Percentiles rank a stretch among this genome's conserved stretches.
Evolutionary conservation across 2,888 invertebrate species (phyloP).

Genomic region (Portevinia maculata): DNA sequence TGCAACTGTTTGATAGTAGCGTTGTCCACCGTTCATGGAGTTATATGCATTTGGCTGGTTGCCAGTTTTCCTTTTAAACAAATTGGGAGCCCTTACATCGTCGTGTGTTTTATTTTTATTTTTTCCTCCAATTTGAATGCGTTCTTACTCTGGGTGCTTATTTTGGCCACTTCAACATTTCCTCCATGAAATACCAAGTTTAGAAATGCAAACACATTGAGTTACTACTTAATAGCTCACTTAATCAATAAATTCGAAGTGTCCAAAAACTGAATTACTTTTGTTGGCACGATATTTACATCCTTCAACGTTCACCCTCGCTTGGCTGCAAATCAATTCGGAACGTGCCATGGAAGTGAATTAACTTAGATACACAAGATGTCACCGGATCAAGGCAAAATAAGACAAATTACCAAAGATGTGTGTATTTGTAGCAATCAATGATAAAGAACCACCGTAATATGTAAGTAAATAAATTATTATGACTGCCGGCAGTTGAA

Average conservation of each 20-base stretch:
- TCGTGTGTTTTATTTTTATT: not conserved
- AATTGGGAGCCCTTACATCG: conserved; percentile 1
- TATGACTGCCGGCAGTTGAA: conserved; percentile 32
- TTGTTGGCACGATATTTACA: conserved; percentile 15
- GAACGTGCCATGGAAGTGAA: conserved; percentile 57
- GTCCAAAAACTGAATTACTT: conserved; percentile 12
- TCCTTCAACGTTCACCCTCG: conserved; percentile 25
- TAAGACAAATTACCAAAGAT: conserved; percentile 47
- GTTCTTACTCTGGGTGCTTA: not conserved
- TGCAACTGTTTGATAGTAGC: not conserved
- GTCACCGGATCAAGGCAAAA: conserved; percentile 29
- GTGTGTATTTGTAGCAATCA: too few species aligned
- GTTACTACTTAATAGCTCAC: conserved; percentile 55
- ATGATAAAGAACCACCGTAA: conserved; percentile 10
- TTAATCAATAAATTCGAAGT: conserved; percentile 37
- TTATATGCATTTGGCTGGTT: conserved; percentile 17
- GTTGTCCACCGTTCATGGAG: not conserved
- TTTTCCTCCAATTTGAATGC: not conserved
- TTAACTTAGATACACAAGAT: conserved; percentile 36
- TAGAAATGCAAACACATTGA: conserved; percentile 48
- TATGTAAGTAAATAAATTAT: conserved; percentile 35
- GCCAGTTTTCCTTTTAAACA: conserved; percentile 32
- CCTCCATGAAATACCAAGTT: not conserved
- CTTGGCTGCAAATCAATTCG: conserved; percentile 49
- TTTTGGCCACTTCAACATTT: too few species aligned